These are phyloP conservation scores for Prorops nasuta DNA, from an alignment of 1,140 invertebrate genomes.

Conservation along the genomic window DNA sequence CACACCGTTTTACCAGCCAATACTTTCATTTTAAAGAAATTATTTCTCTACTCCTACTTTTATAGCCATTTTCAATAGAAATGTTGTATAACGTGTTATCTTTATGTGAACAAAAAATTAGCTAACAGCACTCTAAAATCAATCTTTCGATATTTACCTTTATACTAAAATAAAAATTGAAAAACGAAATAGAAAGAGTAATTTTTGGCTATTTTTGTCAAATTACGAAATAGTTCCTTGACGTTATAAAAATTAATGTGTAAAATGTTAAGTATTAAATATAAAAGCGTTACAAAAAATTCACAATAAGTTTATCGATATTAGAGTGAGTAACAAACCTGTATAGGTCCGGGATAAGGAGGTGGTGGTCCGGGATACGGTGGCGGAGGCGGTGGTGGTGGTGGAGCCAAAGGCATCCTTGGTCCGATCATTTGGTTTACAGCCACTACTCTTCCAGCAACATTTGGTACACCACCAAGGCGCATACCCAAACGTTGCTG, in stretches of 20 bases:
- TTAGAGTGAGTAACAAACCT: slow-evolving; percentile 37
- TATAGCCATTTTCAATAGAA: slow-evolving; percentile 18
- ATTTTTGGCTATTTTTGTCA: neutral
- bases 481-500: slow-evolving; percentile 48
- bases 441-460: slow-evolving; percentile 48
- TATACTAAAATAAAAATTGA: neutral
- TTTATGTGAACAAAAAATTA: neutral
- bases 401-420: slow-evolving; percentile 55
- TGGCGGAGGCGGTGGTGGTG: slow-evolving; percentile 66
- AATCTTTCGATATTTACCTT: neutral
- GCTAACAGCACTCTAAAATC: neutral
- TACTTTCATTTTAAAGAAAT: slow-evolving; percentile 32
- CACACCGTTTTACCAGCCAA: slow-evolving; percentile 49
- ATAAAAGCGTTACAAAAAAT: slow-evolving; percentile 40
- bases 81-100: slow-evolving; percentile 1
- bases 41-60: slow-evolving; percentile 26
- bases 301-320: slow-evolving; percentile 12
- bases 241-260: slow-evolving; percentile 14
- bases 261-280: slow-evolving; percentile 35
- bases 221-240: slow-evolving; percentile 10
- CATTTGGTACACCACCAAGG: slow-evolving; percentile 42
- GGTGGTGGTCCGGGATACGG: slow-evolving; percentile 64
- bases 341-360: slow-evolving; percentile 49
- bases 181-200: slow-evolving; percentile 6
- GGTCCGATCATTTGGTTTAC: slow-evolving; percentile 52